Percentiles rank a stretch among this genome's conserved stretches.
Conservation (phyloP, 2,888 invertebrate genomes). For the Nudaria mundana region DNA sequence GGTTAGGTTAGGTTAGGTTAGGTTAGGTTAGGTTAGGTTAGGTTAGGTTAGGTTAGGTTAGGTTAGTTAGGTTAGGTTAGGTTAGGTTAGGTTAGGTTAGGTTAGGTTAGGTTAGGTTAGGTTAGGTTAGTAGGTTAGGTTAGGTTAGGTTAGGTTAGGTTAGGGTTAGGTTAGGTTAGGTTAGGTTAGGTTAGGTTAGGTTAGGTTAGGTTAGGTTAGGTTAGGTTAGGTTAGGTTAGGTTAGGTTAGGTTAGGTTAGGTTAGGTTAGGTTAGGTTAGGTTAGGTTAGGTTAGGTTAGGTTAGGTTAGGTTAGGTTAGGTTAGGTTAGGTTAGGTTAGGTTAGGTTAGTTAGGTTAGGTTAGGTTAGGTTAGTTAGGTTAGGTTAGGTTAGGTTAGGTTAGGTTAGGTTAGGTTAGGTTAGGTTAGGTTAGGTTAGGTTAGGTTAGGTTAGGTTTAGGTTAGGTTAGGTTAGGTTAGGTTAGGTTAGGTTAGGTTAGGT, state of each 20-base stretch:
- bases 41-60: conserved; percentile 11
- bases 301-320: conserved; percentile 8
- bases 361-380: conserved; percentile 12
- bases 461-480: conserved; percentile 14
- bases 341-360: conserved; percentile 11
- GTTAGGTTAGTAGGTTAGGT: conserved; percentile 9
- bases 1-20: conserved; percentile 8
- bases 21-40: conserved; percentile 9
- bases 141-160: conserved; percentile 12
- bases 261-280: conserved; percentile 19
- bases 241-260: conserved; percentile 19
- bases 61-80: conserved; percentile 11
- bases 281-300: conserved; percentile 9
- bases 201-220: conserved; percentile 9
- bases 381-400: conserved; percentile 16
- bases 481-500: conserved; percentile 19
- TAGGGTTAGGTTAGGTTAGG: conserved; percentile 11
- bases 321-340: conserved; percentile 14
- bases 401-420: conserved; percentile 16
- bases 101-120: conserved; percentile 10
- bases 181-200: conserved; percentile 11
- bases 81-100: conserved; percentile 11
- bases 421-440: conserved; percentile 13
- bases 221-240: conserved; percentile 10
- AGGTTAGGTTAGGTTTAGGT: conserved; percentile 10